Evolutionary conservation across 2,888 invertebrate species (phyloP).

Genomic region (Acanthosepion esculentum): DNA sequence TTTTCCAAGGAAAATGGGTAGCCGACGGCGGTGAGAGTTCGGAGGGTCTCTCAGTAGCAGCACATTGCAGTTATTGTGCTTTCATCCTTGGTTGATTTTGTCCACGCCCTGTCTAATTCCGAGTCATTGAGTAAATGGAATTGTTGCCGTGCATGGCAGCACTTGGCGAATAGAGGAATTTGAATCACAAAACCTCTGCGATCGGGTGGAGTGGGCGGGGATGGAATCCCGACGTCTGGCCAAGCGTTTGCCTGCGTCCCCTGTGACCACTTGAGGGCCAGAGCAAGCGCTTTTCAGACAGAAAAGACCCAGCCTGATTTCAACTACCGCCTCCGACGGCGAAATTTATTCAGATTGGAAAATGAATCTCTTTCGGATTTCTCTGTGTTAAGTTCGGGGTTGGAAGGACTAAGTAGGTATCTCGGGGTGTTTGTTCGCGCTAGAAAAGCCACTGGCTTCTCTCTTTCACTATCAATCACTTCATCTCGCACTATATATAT

Average conservation of each 20-base stretch:
- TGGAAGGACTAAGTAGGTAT: not conserved
- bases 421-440: not conserved
- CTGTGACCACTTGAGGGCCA: slow-evolving; percentile 33
- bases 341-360: slow-evolving; percentile 33
- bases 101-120: not conserved
- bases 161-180: slow-evolving; percentile 33
- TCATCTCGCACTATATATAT: too few relatives aligned
- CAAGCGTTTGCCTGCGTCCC: slow-evolving; percentile 10
- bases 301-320: not conserved
- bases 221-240: not conserved
- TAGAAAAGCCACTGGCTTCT: too few relatives aligned
- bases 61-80: not conserved
- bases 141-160: slow-evolving; percentile 33
- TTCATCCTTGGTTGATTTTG: slow-evolving; percentile 7
- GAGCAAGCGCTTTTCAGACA: not conserved
- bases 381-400: not conserved
- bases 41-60: not conserved
- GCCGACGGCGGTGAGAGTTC: slow-evolving; percentile 10
- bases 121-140: slow-evolving; percentile 33
- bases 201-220: not conserved
- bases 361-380: not conserved
- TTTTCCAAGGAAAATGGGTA: not conserved
- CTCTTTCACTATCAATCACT: too few relatives aligned
- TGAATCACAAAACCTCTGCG: slow-evolving; percentile 12
- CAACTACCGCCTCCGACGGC: not conserved